Percentiles rank a stretch among this genome's conserved stretches.
Evolutionary conservation across 2,888 invertebrate species (phyloP).

Genomic region (Pachliopta kotzebuea): DNA sequence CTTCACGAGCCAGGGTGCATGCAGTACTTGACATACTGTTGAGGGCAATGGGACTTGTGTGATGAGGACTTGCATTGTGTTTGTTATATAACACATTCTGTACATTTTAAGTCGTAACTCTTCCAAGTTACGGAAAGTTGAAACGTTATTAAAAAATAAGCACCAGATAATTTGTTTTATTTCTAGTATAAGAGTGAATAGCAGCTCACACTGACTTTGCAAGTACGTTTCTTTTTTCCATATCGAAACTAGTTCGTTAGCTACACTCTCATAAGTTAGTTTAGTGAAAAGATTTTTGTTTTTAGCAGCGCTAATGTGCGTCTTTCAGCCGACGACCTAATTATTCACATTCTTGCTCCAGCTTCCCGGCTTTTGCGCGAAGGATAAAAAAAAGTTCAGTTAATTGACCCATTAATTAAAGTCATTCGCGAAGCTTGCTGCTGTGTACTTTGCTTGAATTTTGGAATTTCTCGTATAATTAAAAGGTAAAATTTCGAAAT

Average conservation of each 20-base stretch:
- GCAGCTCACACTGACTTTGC: too few relatives aligned
- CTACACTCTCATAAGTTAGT: constrained; percentile 1
- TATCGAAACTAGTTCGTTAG: neutral
- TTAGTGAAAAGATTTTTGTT: constrained; percentile 1
- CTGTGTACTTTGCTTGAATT: too few relatives aligned
- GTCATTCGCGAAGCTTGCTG: neutral
- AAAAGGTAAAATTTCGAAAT: too few relatives aligned
- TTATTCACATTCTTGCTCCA: constrained; percentile 7
- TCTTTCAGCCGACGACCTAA: constrained; percentile 2
- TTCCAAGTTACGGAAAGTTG: too few relatives aligned
- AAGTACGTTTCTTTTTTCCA: neutral
- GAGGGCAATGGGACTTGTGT: neutral
- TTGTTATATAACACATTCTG: too few relatives aligned
- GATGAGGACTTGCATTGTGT: too few relatives aligned
- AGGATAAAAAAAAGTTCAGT: neutral
- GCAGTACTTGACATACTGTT: constrained; percentile 11
- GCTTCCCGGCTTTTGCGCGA: neutral
- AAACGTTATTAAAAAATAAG: too few relatives aligned
- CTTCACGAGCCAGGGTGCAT: neutral
- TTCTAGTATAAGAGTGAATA: too few relatives aligned
- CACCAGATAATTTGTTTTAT: too few relatives aligned
- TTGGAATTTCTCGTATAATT: too few relatives aligned
- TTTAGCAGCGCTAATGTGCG: constrained; percentile 1
- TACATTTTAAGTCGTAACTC: too few relatives aligned
- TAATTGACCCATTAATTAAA: constrained; percentile 17